Percentiles rank a stretch among this genome's conserved stretches.
These are phyloP conservation scores for Bombus difficillimus DNA, from an alignment of 1,140 invertebrate species.

Conservation along the genomic window DNA sequence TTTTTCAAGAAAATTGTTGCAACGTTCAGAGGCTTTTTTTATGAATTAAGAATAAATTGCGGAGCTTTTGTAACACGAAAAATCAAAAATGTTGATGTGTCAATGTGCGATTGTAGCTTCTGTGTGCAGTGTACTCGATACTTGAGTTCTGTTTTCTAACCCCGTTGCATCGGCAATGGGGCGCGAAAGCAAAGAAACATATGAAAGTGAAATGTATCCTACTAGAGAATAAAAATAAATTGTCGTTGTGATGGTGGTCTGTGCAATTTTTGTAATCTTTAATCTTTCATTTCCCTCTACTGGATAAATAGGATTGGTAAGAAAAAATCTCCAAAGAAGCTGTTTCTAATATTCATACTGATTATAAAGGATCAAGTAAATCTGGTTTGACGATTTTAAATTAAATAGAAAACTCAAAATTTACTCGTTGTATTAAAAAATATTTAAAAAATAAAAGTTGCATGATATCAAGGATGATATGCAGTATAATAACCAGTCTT, in stretches of 20 bases:
- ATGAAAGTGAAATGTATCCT: constrained; percentile 26
- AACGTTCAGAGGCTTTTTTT: background rate
- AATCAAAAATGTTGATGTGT: background rate
- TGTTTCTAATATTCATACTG: background rate
- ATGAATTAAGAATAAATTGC: background rate
- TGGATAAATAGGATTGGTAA: background rate
- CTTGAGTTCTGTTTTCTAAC: too few species aligned
- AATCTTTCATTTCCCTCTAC: background rate
- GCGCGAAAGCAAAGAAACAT: background rate
- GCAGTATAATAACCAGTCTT: background rate
- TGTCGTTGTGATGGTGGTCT: background rate
- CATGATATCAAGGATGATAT: background rate
- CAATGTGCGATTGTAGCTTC: constrained; percentile 14
- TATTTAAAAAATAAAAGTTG: background rate
- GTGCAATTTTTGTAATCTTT: background rate
- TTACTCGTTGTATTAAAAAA: background rate
- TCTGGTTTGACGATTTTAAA: background rate
- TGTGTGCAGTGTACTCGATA: constrained; percentile 1
- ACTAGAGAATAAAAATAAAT: background rate
- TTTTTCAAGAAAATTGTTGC: background rate
- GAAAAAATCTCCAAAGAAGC: background rate
- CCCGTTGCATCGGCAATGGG: background rate
- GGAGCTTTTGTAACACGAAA: background rate
- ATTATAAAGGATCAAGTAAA: background rate
- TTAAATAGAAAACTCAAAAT: background rate